Percentiles rank a stretch among this genome's conserved stretches.
phyloP scores from a whole-genome alignment of 1,140 invertebrate species.

The Drosophila guanche region DNA sequence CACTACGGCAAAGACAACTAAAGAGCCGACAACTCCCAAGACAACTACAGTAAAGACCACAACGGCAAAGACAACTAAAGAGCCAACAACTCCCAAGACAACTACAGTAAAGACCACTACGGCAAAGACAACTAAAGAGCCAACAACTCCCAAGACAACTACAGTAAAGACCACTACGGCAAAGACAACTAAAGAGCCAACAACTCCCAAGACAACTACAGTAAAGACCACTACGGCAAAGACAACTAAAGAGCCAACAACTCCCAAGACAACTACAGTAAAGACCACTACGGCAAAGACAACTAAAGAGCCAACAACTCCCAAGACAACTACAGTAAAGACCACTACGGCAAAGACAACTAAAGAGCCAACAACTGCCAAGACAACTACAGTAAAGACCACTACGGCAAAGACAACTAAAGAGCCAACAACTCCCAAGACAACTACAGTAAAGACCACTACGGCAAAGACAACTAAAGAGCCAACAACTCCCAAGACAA shows the following conservation, averaged over 20 bases:
- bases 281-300: not conserved
- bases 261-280: not conserved
- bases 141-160: not conserved
- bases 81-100: not conserved
- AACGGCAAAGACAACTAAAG: not conserved
- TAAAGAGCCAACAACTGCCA: not conserved
- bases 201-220: not conserved
- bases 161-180: not conserved
- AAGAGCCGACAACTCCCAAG: not conserved
- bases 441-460: not conserved
- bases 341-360: not conserved
- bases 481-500: not conserved
- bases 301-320: not conserved
- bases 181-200: not conserved
- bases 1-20: not conserved
- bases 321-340: not conserved
- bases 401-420: not conserved
- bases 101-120: not conserved
- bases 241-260: not conserved
- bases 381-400: not conserved
- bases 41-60: not conserved
- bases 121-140: too few species aligned
- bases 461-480: not conserved
- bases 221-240: not conserved
- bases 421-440: not conserved